phyloP scores from a whole-genome alignment of 2,888 invertebrate genomes.

The Cyaniris semiargus region DNA sequence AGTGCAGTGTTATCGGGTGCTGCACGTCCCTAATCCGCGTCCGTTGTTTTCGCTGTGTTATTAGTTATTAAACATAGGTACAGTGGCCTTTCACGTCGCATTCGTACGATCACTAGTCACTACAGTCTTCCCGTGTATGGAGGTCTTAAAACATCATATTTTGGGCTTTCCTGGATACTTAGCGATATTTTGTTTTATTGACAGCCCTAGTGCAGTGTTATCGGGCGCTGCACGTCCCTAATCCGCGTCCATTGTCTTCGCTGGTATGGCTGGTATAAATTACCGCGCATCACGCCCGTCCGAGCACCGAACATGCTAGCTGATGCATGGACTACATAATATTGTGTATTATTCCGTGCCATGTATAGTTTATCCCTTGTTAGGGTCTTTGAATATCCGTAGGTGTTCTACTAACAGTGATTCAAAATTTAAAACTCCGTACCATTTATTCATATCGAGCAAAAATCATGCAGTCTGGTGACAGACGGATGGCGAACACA shows the following conservation, averaged over 20 bases:
- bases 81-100: too few species aligned
- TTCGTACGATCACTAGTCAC: too few species aligned
- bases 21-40: constrained; percentile 38
- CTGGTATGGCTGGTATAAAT: constrained; percentile 36
- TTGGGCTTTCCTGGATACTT: not conserved
- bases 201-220: constrained; percentile 18
- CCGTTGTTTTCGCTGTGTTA: constrained; percentile 37
- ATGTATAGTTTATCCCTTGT: not conserved
- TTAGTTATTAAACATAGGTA: too few species aligned
- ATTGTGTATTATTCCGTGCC: not conserved
- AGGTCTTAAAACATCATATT: too few species aligned
- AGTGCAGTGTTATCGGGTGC: constrained; percentile 30
- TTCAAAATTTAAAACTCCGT: too few species aligned
- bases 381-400: too few species aligned
- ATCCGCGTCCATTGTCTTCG: constrained; percentile 38
- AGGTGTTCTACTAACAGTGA: too few species aligned
- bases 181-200: not conserved
- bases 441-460: too few species aligned
- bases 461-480: too few species aligned
- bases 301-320: not conserved
- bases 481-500: too few species aligned
- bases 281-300: constrained; percentile 30
- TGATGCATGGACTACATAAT: constrained; percentile 1
- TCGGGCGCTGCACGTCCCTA: constrained; percentile 36
- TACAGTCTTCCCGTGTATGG: too few species aligned